A percentile compares a stretch with the other conserved stretches of the same genome.
These are phyloP conservation scores for Sitta europaea DNA, from an alignment of 2,113 vertebrate genomes.

Conservation along the genomic window DNA sequence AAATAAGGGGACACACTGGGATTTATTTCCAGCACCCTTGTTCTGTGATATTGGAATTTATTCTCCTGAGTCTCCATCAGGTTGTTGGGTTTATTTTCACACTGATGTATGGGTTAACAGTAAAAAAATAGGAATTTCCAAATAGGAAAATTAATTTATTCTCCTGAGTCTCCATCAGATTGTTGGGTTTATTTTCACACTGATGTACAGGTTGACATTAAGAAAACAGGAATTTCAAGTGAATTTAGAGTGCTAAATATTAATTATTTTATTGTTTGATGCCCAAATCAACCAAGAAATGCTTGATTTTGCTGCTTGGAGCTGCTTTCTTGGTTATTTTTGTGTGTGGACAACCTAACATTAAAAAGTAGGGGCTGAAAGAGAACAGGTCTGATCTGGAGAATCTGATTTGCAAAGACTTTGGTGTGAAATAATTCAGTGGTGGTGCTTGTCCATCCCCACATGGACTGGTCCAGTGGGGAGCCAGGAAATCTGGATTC, in stretches of 20 bases:
- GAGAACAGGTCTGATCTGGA: neutral
- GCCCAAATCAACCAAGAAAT: neutral
- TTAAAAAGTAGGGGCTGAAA: neutral
- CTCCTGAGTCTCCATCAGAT: neutral
- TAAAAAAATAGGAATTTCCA: too few species aligned
- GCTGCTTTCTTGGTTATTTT: neutral
- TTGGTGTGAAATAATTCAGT: neutral
- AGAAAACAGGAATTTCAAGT: neutral
- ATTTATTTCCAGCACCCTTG: neutral
- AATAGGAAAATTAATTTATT: too few species aligned
- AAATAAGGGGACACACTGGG: neutral
- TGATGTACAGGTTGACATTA: neutral
- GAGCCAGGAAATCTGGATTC: neutral
- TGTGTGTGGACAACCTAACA: neutral
- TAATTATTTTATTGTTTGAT: neutral
- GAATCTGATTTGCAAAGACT: neutral
- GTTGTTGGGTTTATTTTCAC: neutral
- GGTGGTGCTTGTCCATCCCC: neutral
- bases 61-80: neutral
- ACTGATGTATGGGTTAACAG: neutral
- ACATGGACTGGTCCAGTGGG: neutral
- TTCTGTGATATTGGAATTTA: neutral
- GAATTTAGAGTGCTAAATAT: neutral
- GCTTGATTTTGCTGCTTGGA: neutral
- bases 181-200: neutral